Conservation (phyloP, 2,888 invertebrate genomes). For the Odontocolon sp. region DNA sequence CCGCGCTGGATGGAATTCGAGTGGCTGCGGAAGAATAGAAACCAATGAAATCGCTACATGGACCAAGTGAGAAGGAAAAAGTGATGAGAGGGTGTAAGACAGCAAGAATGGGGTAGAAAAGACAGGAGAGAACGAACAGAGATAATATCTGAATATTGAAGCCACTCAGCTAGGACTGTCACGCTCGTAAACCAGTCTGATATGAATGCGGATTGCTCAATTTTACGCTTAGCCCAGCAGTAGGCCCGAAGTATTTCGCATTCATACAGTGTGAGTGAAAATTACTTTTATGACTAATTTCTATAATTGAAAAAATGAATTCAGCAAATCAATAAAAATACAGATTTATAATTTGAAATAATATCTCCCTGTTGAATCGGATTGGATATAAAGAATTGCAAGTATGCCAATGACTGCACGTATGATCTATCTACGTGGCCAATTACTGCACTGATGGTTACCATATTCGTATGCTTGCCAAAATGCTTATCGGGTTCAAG, state of each 20-base stretch:
- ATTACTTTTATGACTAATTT: too few species aligned
- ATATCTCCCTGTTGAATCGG: too few species aligned
- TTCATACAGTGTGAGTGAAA: too few species aligned
- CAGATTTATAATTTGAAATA: too few species aligned
- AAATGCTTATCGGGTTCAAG: constrained; percentile 56
- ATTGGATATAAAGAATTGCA: too few species aligned
- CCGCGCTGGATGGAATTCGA: constrained; percentile 49
- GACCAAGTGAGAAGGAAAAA: constrained; percentile 26
- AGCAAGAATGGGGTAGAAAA: constrained; percentile 33
- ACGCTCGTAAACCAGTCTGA: constrained; percentile 73
- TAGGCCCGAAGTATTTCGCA: constrained; percentile 45
- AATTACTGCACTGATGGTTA: too few species aligned
- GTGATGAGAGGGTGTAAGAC: constrained; percentile 26
- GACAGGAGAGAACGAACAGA: constrained; percentile 62
- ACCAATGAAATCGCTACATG: constrained; percentile 45
- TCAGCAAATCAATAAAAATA: too few species aligned
- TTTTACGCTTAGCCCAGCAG: constrained; percentile 55
- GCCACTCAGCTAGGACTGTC: constrained; percentile 72
- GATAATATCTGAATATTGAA: constrained; percentile 78
- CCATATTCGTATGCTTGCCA: too few species aligned
- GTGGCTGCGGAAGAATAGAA: constrained; percentile 63
- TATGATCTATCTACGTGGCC: too few species aligned
- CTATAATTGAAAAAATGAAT: too few species aligned
- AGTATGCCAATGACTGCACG: too few species aligned
- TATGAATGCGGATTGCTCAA: constrained; percentile 72